These are phyloP conservation scores for Drosophila tanythrix DNA, from an alignment of 2,888 invertebrate genomes.

Conservation along the genomic window DNA sequence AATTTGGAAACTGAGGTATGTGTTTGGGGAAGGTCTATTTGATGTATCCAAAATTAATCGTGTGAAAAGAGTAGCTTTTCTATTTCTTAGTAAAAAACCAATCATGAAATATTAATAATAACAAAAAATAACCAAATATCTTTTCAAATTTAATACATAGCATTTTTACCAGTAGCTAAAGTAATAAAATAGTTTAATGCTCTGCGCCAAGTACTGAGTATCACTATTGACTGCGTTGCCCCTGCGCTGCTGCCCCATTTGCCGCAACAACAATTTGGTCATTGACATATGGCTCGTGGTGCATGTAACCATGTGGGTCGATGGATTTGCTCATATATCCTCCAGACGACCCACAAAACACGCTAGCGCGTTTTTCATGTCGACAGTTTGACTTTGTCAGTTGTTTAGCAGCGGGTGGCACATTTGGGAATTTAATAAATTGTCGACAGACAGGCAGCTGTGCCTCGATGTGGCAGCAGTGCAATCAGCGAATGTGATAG, in stretches of 20 bases:
- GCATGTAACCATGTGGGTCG: slow-evolving; percentile 19
- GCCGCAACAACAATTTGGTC: slow-evolving; percentile 44
- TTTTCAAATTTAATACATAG: background rate
- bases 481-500: slow-evolving; percentile 38
- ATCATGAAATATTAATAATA: background rate
- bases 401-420: slow-evolving; percentile 9
- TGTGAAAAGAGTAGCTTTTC: too few species aligned
- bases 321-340: slow-evolving; percentile 17
- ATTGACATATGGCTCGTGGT: slow-evolving; percentile 43
- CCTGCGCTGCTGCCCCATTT: slow-evolving; percentile 12
- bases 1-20: background rate
- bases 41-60: background rate
- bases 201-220: background rate
- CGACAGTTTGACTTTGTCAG: slow-evolving; percentile 25
- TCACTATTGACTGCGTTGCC: slow-evolving; percentile 3
- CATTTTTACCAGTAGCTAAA: background rate
- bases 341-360: slow-evolving; percentile 19
- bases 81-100: background rate
- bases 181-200: background rate
- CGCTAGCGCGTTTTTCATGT: slow-evolving; percentile 38
- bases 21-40: background rate
- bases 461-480: slow-evolving; percentile 12
- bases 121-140: background rate
- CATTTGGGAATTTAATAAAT: slow-evolving; percentile 41
- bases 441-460: slow-evolving; percentile 20